Base-by-base conservation (phyloP, 2,797 vertebrate species). In the Brachyalestes nurse region DNA sequence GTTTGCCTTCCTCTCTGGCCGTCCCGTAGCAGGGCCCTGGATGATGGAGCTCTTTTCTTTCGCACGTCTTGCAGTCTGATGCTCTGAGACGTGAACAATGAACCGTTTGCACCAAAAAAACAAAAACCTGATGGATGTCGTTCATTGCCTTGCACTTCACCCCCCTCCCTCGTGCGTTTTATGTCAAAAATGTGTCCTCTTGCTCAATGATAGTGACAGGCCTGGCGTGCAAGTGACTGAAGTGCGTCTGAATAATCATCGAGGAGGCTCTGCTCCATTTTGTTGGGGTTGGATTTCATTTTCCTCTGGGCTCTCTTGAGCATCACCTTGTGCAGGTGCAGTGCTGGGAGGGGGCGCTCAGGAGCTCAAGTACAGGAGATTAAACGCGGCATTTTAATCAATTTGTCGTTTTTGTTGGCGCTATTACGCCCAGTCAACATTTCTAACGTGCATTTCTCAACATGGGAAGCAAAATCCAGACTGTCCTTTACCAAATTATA, bases 31-130 rank as follows among this genome's bases (percentile, higher is more conserved):
- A 28, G 28, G 82, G 69, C 78, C 60, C 85, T 85, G 89, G 84
- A 85, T 87, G 53, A 62, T 42, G 19, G 34, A 25, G 49, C 69
- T 19, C 53, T n/a, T 58, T 86, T 87, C 87, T 86, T 90, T 62
- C 74, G 82, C 88, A 77, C 86, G 82, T 79, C 75, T 62, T 83
- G 61, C 5, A 64, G 61, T 28, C 85, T 42, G 47, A 42, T 28
- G 58, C 8, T 82, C n/a, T 25, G 42, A 42, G 45, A 70, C 66
- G 66, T 49, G 67, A 49, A 45, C 49, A 23, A 51, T 70, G 67
- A 21, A 6, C 67, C 67, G 21, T 49, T 16, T 49, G 45, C 38
- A 51, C 23, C 47, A 3, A 53, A 53, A 6, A 12, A 5, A 70
- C 49, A 28, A 25, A 49, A 13, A 51, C n/a, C n/a, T n/a, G 45